Evolutionary conservation across 2,888 invertebrate genomes (phyloP).

Genomic region (Tinea pellionella): DNA sequence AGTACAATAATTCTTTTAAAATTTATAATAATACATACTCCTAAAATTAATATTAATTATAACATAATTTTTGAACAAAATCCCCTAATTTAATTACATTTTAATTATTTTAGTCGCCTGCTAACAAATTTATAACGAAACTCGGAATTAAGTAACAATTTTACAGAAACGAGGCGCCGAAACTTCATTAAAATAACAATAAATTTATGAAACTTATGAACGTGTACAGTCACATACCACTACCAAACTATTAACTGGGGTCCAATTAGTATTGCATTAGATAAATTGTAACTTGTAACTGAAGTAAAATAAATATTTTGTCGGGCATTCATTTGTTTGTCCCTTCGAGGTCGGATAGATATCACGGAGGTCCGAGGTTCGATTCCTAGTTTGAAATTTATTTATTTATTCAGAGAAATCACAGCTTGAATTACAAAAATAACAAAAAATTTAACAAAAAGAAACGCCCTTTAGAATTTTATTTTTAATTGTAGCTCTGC

Average conservation of each 20-base stretch:
- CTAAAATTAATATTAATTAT: too few relatives aligned
- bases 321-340: background rate
- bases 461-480: too few relatives aligned
- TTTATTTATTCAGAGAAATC: too few relatives aligned
- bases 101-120: background rate
- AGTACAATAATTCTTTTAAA: too few relatives aligned
- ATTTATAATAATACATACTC: too few relatives aligned
- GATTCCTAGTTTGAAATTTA: too few relatives aligned
- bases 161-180: slow-evolving; percentile 3
- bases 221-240: background rate
- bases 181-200: slow-evolving; percentile 11
- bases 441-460: too few relatives aligned
- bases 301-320: background rate
- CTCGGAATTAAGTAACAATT: slow-evolving; percentile 16
- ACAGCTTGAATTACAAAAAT: too few relatives aligned
- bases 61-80: too few relatives aligned
- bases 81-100: background rate
- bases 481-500: too few relatives aligned
- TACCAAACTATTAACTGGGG: background rate
- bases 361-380: too few relatives aligned
- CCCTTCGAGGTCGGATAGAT: too few relatives aligned
- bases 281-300: background rate
- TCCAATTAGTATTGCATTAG: background rate
- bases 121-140: background rate
- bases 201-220: slow-evolving; percentile 7